These are phyloP conservation scores for Macrochelys suwanniensis DNA, from an alignment of 2,797 vertebrate genomes.

Conservation along the genomic window DNA sequence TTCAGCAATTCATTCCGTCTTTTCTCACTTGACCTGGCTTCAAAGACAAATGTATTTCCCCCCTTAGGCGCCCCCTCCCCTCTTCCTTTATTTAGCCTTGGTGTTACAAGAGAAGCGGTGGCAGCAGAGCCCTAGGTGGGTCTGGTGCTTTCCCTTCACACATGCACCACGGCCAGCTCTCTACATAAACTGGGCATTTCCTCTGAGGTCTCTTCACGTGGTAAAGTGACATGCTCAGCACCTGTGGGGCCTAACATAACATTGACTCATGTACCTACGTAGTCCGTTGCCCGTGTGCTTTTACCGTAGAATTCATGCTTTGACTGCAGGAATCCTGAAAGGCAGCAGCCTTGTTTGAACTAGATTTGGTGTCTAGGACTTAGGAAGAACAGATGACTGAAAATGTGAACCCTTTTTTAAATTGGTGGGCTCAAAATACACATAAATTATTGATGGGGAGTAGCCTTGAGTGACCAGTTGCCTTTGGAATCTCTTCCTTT, in stretches of 20 bases:
- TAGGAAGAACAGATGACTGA: background rate
- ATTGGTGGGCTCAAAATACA: background rate
- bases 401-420: background rate
- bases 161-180: background rate
- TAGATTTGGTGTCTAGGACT: background rate
- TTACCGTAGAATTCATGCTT: background rate
- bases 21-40: background rate
- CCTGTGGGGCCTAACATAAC: background rate
- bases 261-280: background rate
- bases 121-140: background rate
- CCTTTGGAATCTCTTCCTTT: constrained; percentile 20
- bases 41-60: background rate
- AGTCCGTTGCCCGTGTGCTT: background rate
- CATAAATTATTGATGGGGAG: background rate
- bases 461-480: background rate
- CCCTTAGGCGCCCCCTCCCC: background rate
- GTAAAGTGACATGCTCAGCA: background rate
- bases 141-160: background rate
- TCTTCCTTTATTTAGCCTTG: background rate
- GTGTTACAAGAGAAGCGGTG: background rate
- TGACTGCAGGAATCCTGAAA: background rate
- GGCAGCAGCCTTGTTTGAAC: background rate
- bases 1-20: background rate
- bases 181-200: background rate
- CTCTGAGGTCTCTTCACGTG: background rate